Percentiles rank a stretch among this genome's conserved stretches.
Conservation (phyloP, 2,797 vertebrate species). For the Ctenochaetus hawaiiensis region DNA sequence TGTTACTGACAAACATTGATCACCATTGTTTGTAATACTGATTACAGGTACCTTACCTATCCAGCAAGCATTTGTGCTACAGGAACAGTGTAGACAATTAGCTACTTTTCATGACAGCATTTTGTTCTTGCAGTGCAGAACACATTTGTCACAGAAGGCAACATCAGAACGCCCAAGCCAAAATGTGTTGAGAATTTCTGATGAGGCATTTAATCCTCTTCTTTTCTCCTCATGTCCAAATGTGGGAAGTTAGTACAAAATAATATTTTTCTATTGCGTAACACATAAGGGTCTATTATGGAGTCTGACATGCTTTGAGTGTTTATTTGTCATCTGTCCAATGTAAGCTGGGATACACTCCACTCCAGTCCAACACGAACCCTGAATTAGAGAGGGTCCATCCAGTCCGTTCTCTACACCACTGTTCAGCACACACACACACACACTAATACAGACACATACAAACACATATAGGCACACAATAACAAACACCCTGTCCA, state of each 20-base stretch:
- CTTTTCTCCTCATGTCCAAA: conserved; percentile 15
- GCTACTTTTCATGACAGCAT: not conserved
- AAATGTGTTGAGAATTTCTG: conserved; percentile 15
- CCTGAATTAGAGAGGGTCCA: conserved; percentile 14
- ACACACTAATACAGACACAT: too few species aligned
- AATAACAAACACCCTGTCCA: not conserved
- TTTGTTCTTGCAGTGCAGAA: conserved; percentile 3
- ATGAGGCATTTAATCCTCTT: conserved; percentile 37
- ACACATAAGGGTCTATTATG: conserved; percentile 7
- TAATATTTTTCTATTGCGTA: conserved; percentile 1
- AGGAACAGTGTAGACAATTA: not conserved
- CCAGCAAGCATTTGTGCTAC: not conserved
- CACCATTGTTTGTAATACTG: not conserved
- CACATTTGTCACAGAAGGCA: conserved; percentile 40
- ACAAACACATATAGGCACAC: conserved; percentile 1
- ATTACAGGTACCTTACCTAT: not conserved
- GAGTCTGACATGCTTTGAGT: not conserved
- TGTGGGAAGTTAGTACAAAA: conserved; percentile 7
- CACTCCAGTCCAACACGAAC: conserved; percentile 10
- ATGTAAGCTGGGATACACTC: not conserved
- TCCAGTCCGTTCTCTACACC: not conserved
- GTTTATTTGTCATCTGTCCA: conserved; percentile 19
- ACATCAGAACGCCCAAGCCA: conserved; percentile 31
- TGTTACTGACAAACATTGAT: not conserved
- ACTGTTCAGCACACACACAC: too few species aligned